A percentile compares a stretch with the other conserved stretches of the same genome.
Conservation (phyloP, 2,888 invertebrate species). For the Zygothrica quintamaculata region DNA sequence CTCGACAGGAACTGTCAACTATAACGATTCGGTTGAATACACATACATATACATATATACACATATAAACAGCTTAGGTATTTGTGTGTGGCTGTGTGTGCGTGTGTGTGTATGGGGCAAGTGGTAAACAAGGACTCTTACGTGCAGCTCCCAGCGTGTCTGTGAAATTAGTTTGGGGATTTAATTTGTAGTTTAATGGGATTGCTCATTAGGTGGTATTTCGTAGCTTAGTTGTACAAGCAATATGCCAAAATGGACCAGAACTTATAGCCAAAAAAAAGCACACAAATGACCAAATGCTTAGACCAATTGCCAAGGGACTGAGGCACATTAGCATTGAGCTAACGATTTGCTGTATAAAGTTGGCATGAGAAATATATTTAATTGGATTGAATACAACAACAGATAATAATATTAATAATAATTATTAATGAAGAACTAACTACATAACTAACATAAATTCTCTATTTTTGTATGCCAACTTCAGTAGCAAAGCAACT, state of each 20-base stretch:
- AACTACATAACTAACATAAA: neutral
- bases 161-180: slow-evolving; percentile 65
- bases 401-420: neutral
- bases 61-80: neutral
- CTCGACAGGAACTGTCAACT: slow-evolving; percentile 32
- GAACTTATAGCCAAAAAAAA: slow-evolving; percentile 10
- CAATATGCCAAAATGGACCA: neutral
- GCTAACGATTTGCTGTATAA: neutral
- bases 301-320: neutral
- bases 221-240: neutral
- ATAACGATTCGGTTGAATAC: slow-evolving; percentile 1
- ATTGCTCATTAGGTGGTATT: slow-evolving; percentile 63
- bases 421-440: neutral
- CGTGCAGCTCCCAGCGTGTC: slow-evolving; percentile 44
- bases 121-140: slow-evolving; percentile 10
- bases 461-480: too few species aligned
- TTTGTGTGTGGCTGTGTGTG: too few species aligned
- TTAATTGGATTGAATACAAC: slow-evolving; percentile 20
- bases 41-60: neutral
- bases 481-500: too few species aligned
- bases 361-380: neutral
- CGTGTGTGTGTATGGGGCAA: neutral
- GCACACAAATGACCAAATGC: slow-evolving; percentile 31
- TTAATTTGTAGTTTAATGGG: slow-evolving; percentile 60
- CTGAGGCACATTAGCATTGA: slow-evolving; percentile 18